phyloP scores from a whole-genome alignment of 1,140 invertebrate genomes.

The Aphelenchoides avenae region DNA sequence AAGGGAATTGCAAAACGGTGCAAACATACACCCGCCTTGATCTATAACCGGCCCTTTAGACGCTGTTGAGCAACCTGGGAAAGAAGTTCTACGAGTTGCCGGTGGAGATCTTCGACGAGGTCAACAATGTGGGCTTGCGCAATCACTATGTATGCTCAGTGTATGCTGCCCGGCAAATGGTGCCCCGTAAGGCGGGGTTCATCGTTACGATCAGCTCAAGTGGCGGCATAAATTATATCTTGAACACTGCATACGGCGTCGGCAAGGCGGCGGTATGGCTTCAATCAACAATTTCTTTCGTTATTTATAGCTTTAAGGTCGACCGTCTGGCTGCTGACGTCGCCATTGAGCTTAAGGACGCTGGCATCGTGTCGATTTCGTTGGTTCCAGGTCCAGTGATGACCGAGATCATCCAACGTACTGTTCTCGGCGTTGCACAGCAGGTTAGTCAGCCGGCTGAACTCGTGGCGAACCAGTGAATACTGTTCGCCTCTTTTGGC shows the following conservation, averaged over 20 bases:
- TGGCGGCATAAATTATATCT: slow-evolving; percentile 60
- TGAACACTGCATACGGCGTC: slow-evolving; percentile 61
- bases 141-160: slow-evolving; percentile 29
- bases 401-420: slow-evolving; percentile 23
- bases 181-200: slow-evolving; percentile 42
- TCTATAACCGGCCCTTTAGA: not conserved
- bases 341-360: slow-evolving; percentile 26
- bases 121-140: slow-evolving; percentile 30
- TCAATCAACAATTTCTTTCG: slow-evolving; percentile 35
- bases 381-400: slow-evolving; percentile 25
- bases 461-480: not conserved
- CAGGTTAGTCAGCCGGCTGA: not conserved
- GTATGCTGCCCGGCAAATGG: slow-evolving; percentile 23
- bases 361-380: slow-evolving; percentile 8
- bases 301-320: slow-evolving; percentile 3
- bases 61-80: slow-evolving; percentile 42
- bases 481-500: not conserved
- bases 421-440: not conserved
- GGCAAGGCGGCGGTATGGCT: slow-evolving; percentile 59
- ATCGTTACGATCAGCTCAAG: slow-evolving; percentile 61
- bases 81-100: slow-evolving; percentile 59
- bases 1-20: no score
- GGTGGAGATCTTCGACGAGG: slow-evolving; percentile 8
- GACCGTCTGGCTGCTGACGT: slow-evolving; percentile 15
- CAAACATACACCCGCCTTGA: slow-evolving; percentile 2